Base-by-base conservation (phyloP, 2,113 vertebrate genomes). In the Typhlomys cinereus region DNA sequence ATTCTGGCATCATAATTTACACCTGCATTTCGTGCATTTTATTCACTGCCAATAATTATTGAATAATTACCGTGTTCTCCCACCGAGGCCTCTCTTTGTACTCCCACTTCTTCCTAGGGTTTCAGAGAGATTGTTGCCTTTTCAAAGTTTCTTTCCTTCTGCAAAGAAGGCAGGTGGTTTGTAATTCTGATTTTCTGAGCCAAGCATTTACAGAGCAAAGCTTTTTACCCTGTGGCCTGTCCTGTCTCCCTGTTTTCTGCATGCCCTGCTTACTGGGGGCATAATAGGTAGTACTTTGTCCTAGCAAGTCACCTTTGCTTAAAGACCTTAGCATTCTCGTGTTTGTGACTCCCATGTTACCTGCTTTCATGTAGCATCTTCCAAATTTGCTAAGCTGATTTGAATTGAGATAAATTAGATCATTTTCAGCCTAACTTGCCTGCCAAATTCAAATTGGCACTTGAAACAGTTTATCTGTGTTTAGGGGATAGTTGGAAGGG, bases 381-480 rank as follows among this genome's bases (percentile, higher is more conserved):
- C 97, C 97, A 98, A 96, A 97, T 97, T 97, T 67, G 21, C 96
- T 97, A 97, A 97, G 88, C 94, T 97, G 95, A 96, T 98, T 97
- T 0, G 90, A 97, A 98, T 97, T 97, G 97, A 98, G 98, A 98
- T 98, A 97, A 98, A 98, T 97, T 97, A 97, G 97, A 96, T 96
- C 97, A 95, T 98, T 97, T 97, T 91, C 94, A 97, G 90, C 85
- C 70, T 82, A 92, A 91, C 89, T 95, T 96, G 97, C 96, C 92
- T 98, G 98, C 98, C 98, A 98, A 97, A 97, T 96, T 97, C 96
- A 95, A 94, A 97, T 94, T 96, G 76, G 97, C 93, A 96, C 79
- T 92, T 94, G 86, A 67, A 95, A 83, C 92, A 73, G 91, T 97
- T 97, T 93, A 95, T 90, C 84, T 96, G 85, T 95, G 83, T 94